A percentile compares a stretch with the other conserved stretches of the same genome.
Evolutionary conservation across 1,140 invertebrate species (phyloP).

Genomic region (Neotoxoptera formosana): DNA sequence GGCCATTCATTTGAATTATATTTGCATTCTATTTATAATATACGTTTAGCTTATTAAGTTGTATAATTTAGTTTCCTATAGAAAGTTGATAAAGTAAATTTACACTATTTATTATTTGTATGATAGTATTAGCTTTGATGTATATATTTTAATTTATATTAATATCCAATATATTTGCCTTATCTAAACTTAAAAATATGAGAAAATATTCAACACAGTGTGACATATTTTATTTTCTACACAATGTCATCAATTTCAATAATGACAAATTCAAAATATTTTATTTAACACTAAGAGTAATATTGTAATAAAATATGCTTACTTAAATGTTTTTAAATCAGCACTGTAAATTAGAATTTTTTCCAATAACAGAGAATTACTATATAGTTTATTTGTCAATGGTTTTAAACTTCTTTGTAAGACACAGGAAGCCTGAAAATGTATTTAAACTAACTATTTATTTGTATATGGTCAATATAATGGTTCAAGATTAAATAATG

Average conservation of each 20-base stretch:
- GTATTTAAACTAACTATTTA: background rate
- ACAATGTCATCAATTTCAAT: no score
- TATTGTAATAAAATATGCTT: background rate
- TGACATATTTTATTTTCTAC: background rate
- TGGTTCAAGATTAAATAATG: background rate
- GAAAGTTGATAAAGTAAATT: no score
- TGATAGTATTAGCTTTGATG: no score
- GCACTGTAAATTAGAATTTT: slow-evolving; percentile 19
- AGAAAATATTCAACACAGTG: background rate
- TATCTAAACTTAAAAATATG: background rate
- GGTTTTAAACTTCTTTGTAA: slow-evolving; percentile 20
- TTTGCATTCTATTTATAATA: no score
- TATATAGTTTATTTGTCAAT: background rate
- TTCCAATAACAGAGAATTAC: slow-evolving; percentile 2
- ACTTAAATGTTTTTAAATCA: slow-evolving; percentile 32
- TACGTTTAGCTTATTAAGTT: no score
- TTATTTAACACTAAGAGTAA: background rate
- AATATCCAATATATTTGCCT: background rate
- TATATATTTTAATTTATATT: background rate
- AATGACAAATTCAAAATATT: background rate
- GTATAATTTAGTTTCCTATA: no score
- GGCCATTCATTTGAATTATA: no score
- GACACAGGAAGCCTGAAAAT: background rate
- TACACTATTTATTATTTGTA: no score
- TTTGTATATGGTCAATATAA: background rate